phyloP scores from a whole-genome alignment of 2,797 vertebrate species.

The Phaenicophaeus curvirostris region DNA sequence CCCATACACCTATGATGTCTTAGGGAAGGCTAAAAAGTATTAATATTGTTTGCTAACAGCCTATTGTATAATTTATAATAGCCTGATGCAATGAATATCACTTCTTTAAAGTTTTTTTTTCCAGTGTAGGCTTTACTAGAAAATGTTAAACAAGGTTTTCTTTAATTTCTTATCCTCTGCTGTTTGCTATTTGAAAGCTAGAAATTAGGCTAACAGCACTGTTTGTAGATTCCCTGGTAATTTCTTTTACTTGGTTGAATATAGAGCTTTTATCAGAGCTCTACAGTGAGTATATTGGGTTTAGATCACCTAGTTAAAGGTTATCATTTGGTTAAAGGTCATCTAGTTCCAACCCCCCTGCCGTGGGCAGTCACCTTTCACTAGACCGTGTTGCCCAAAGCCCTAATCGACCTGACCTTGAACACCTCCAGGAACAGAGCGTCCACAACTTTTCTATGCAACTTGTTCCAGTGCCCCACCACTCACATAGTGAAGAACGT shows the following conservation, averaged over 20 bases:
- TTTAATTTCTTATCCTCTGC: not conserved
- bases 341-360: no score
- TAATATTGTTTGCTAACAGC: not conserved
- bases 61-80: not conserved
- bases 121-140: not conserved
- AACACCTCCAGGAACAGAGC: no score
- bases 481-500: no score
- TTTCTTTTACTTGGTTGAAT: not conserved
- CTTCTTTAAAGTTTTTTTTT: not conserved
- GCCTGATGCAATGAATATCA: not conserved
- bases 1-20: not conserved
- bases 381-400: no score
- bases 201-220: not conserved
- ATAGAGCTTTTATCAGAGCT: not conserved
- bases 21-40: not conserved
- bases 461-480: no score
- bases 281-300: not conserved
- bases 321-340: no score
- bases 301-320: no score
- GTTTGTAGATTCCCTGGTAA: not conserved
- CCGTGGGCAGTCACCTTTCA: no score
- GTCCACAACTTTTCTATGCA: no score
- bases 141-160: not conserved
- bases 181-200: not conserved
- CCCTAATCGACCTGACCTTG: no score